Evolutionary conservation across 2,113 vertebrate species (phyloP), one percentile per base, ranked within the genome.

Genomic region (Mormoops blainvillei): DNA sequence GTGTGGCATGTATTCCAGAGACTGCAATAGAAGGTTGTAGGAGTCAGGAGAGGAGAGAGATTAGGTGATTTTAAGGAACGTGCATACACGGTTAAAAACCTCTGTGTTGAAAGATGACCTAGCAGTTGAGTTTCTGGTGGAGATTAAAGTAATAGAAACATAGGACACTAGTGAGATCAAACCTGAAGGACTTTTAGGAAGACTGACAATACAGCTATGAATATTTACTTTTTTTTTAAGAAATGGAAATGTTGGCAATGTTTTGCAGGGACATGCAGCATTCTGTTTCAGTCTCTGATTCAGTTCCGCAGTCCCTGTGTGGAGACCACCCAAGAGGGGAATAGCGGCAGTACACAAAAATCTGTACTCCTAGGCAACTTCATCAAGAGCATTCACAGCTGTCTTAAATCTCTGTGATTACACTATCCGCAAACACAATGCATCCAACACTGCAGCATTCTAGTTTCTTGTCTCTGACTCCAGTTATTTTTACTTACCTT

Each of bases 281-380:
- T n/a, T 67, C 48, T 50, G 28, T 45, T 70, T 81, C 13, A 41
- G 4, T 36, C 20, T 63, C 56, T 68, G 19, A 5, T 67, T 78
- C 26, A 31, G 4, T 65, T 6, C n/a, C 16, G 22, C 24, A 12
- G 5, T 20, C 1, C 24, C 73, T 63, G 7, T 41, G 15, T 70
- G 58, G 85, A 89, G 19, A 28, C 24, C 58, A 38, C 4, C 26
- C 6, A 50, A 26, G 16, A 18, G 5, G 54, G 28, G 1, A 68
- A 2, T 0, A 26, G 28, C 22, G 48, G n/a, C 7, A 48, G 12
- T 14, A 74, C 24, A 67, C 13, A 67, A 4, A 92, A 15, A 22
- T 28, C 15, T 8, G 0, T 0, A 3, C 22, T 68, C 33, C 52
- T 16, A 13, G 4, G 18, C 16, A 43, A 11, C 13, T 16, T 87